Evolutionary conservation across 2,113 vertebrate species (phyloP).

Genomic region (Nibea albiflora): DNA sequence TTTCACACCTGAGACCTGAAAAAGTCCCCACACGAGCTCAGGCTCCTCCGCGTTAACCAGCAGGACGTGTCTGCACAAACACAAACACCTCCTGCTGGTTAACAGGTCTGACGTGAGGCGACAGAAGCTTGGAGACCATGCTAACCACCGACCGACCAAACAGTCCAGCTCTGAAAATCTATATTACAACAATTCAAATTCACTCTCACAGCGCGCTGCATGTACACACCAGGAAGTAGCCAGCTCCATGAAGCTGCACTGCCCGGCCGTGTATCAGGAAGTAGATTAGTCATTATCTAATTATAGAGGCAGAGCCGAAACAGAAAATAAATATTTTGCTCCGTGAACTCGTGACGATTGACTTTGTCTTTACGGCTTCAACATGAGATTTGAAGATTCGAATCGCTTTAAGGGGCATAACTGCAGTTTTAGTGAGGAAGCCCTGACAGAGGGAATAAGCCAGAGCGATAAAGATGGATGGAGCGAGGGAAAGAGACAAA

Average conservation of each 20-base stretch:
- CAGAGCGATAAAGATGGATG: slow-evolving; percentile 6
- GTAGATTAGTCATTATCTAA: slow-evolving; percentile 20
- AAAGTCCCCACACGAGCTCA: no score
- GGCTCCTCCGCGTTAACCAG: background rate
- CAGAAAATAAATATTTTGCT: background rate
- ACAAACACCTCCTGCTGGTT: background rate
- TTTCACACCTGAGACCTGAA: background rate
- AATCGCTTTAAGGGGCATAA: background rate
- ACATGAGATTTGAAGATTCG: background rate
- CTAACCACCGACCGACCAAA: background rate
- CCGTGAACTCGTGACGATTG: no score
- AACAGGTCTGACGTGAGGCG: background rate
- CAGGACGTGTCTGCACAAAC: background rate
- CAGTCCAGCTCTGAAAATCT: background rate
- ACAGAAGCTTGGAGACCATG: background rate
- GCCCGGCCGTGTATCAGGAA: slow-evolving; percentile 12
- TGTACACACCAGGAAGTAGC: background rate
- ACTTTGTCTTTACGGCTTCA: background rate
- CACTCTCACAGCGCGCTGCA: background rate
- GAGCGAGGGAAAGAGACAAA: background rate
- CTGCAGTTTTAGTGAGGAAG: slow-evolving; percentile 6
- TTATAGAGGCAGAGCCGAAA: background rate
- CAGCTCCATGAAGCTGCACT: background rate
- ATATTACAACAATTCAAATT: background rate
- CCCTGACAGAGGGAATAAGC: slow-evolving; percentile 12